Percentiles rank a stretch among this genome's conserved stretches.
These are phyloP conservation scores for Papilio demoleus DNA, from an alignment of 2,888 invertebrate genomes.

Conservation along the genomic window DNA sequence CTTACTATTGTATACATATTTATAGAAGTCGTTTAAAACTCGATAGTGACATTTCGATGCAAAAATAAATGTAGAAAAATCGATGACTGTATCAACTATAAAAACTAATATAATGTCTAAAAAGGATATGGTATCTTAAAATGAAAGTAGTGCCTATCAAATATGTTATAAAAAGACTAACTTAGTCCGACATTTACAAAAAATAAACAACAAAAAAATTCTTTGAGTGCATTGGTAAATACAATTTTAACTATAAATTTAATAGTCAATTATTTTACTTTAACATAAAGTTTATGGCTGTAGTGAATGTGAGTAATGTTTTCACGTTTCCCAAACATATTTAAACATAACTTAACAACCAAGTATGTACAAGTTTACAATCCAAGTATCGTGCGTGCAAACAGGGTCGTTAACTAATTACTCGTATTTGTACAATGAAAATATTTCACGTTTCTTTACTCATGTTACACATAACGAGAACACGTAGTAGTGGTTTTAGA, in stretches of 20 bases:
- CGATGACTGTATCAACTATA: background rate
- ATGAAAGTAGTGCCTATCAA: conserved; percentile 28
- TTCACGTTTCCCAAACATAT: conserved; percentile 22
- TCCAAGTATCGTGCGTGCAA: conserved; percentile 27
- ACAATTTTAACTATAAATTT: background rate
- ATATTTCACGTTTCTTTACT: conserved; percentile 21
- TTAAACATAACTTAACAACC: conserved; percentile 31
- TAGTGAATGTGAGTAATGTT: conserved; percentile 24
- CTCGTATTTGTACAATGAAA: conserved; percentile 27
- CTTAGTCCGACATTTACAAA: background rate
- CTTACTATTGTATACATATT: conserved; percentile 59
- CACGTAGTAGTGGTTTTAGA: conserved; percentile 50
- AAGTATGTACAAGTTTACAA: conserved; percentile 31
- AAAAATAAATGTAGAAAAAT: conserved; percentile 2
- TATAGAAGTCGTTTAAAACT: conserved; percentile 42
- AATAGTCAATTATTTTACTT: background rate
- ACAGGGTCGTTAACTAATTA: conserved; percentile 26
- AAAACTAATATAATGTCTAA: conserved; percentile 16
- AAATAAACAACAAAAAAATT: background rate
- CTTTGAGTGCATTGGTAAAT: background rate
- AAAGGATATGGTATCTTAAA: conserved; percentile 30
- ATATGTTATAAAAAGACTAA: background rate
- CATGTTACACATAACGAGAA: conserved; percentile 18
- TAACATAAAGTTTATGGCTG: conserved; percentile 2
- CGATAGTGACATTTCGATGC: conserved; percentile 42